phyloP scores from a whole-genome alignment of 2,888 invertebrate genomes.

The Prostheceraeus crozeri region DNA sequence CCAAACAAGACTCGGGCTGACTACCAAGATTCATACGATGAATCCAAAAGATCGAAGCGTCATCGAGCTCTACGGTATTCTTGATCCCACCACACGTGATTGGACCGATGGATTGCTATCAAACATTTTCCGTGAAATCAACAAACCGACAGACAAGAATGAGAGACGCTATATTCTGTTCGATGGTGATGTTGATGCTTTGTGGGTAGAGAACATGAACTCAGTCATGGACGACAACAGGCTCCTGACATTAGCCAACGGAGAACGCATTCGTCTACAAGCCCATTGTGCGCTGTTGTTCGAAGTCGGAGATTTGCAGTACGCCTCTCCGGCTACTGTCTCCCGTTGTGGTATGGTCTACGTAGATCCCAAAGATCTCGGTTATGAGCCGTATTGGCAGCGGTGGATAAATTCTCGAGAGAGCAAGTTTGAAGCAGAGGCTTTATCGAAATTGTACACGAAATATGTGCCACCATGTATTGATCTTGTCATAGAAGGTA shows the following conservation, averaged over 20 bases:
- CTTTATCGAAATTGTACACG: slow-evolving; percentile 64
- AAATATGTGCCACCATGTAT: slow-evolving; percentile 69
- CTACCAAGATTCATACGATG: slow-evolving; percentile 71
- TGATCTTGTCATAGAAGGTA: slow-evolving; percentile 67
- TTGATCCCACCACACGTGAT: slow-evolving; percentile 76
- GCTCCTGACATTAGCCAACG: slow-evolving; percentile 77
- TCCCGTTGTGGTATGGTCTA: slow-evolving; percentile 88
- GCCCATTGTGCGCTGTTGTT: slow-evolving; percentile 74
- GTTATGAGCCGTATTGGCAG: slow-evolving; percentile 76
- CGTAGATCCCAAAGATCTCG: slow-evolving; percentile 81
- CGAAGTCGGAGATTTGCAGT: slow-evolving; percentile 79
- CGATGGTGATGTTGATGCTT: slow-evolving; percentile 85
- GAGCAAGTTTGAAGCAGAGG: slow-evolving; percentile 56
- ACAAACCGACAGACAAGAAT: slow-evolving; percentile 65
- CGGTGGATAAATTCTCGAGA: slow-evolving; percentile 63
- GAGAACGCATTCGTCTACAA: slow-evolving; percentile 74
- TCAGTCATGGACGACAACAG: slow-evolving; percentile 92
- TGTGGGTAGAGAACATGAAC: slow-evolving; percentile 95
- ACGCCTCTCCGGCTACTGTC: slow-evolving; percentile 83
- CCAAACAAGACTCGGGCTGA: slow-evolving; percentile 68
- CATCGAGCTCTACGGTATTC: slow-evolving; percentile 76
- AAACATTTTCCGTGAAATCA: slow-evolving; percentile 81
- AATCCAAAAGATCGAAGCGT: slow-evolving; percentile 86
- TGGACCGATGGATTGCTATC: slow-evolving; percentile 88
- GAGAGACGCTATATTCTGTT: slow-evolving; percentile 77